Evolutionary conservation across 2,888 invertebrate genomes (phyloP).

Genomic region (Acanthopleura granulata): DNA sequence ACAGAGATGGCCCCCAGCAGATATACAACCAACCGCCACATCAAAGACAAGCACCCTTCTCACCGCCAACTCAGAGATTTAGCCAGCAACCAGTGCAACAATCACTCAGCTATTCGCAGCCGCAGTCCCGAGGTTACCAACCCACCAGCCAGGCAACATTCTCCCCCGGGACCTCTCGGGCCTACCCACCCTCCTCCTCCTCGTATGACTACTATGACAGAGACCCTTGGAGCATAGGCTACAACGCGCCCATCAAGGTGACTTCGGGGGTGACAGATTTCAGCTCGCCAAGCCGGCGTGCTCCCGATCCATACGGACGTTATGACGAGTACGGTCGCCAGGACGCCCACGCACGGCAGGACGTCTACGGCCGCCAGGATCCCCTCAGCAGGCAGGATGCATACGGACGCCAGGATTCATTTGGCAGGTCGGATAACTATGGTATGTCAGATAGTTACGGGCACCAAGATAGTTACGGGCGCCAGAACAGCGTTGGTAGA

Average conservation of each 20-base stretch:
- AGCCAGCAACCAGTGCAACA: background rate
- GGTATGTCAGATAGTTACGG: background rate
- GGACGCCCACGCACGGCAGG: background rate
- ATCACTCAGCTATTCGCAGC: background rate
- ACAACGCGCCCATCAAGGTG: background rate
- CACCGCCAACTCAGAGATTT: background rate
- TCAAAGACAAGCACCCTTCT: slow-evolving; percentile 10
- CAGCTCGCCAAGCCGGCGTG: background rate
- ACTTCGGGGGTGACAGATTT: background rate
- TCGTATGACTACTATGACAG: slow-evolving; percentile 9
- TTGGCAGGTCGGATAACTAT: background rate
- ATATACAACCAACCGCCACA: background rate
- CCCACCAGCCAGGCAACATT: background rate
- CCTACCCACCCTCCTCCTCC: background rate
- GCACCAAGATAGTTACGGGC: background rate
- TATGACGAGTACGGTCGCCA: background rate
- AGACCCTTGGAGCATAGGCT: background rate
- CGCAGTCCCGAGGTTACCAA: background rate
- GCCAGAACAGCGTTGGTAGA: slow-evolving; percentile 5
- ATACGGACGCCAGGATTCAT: slow-evolving; percentile 3
- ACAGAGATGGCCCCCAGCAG: slow-evolving; percentile 1
- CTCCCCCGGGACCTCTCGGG: background rate
- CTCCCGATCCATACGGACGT: background rate
- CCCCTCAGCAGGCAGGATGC: background rate
- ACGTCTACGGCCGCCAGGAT: background rate